Conservation (phyloP, 2,888 invertebrate species). For the Caradrina clavipalpis region DNA sequence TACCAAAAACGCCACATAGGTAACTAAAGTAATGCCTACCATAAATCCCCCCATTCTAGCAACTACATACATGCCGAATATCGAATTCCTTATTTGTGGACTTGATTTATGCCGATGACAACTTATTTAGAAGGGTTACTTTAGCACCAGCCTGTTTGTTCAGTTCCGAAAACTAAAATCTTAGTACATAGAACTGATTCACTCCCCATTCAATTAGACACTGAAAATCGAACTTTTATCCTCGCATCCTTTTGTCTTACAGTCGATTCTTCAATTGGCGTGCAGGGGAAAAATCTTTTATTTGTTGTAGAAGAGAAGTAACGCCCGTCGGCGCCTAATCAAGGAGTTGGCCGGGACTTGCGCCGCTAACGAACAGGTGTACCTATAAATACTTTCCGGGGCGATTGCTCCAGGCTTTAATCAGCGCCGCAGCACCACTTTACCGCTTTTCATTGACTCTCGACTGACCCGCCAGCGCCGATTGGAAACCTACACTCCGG, state of each 20-base stretch:
- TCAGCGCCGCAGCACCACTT: conserved; percentile 89
- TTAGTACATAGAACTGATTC: conserved; percentile 8
- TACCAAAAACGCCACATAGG: conserved; percentile 74
- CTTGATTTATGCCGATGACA: conserved; percentile 64
- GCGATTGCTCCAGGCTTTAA: conserved; percentile 91
- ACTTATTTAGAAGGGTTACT: conserved; percentile 18
- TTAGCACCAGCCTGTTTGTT: too few species aligned
- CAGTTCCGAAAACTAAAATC: conserved; percentile 14
- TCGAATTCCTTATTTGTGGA: conserved; percentile 59
- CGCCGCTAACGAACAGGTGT: conserved; percentile 90
- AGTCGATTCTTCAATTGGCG: conserved; percentile 81
- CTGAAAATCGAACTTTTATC: conserved; percentile 52
- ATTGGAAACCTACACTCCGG: conserved; percentile 88
- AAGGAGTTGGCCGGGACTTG: conserved; percentile 89
- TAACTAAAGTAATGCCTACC: conserved; percentile 70
- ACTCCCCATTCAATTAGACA: conserved; percentile 34
- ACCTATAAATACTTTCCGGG: conserved; percentile 90
- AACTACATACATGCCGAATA: conserved; percentile 57
- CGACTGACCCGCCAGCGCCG: conserved; percentile 86
- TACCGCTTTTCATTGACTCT: conserved; percentile 90
- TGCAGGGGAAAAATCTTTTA: conserved; percentile 85
- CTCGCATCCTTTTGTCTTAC: conserved; percentile 67
- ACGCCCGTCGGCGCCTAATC: conserved; percentile 90
- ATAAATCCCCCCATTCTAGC: conserved; percentile 73
- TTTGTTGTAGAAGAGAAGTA: conserved; percentile 86